Evolutionary conservation across 2,797 vertebrate genomes (phyloP).

Genomic region (Novumbra hubbsi): DNA sequence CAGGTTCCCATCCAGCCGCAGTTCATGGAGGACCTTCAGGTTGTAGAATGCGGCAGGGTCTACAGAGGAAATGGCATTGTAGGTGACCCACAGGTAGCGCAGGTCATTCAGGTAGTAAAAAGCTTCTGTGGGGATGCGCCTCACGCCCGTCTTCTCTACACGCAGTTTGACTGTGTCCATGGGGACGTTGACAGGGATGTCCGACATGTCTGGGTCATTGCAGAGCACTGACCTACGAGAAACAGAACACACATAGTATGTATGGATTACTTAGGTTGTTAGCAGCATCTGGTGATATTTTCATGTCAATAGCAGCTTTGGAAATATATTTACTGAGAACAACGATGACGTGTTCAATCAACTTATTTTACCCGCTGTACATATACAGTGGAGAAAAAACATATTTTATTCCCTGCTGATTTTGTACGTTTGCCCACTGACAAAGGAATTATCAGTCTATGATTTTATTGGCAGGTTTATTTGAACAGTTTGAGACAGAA

Average conservation of each 20-base stretch:
- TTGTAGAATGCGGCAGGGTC: constrained; percentile 92
- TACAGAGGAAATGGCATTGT: constrained; percentile 84
- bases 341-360: no score
- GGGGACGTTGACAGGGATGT: constrained; percentile 88
- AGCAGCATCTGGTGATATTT: no score
- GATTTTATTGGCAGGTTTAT: no score
- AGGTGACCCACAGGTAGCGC: constrained; percentile 91
- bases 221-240: constrained; percentile 86
- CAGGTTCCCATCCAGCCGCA: constrained; percentile 91
- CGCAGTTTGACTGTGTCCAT: constrained; percentile 90
- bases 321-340: no score
- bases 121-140: constrained; percentile 84
- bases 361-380: no score
- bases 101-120: constrained; percentile 95
- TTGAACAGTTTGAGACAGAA: no score
- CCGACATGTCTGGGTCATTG: constrained; percentile 92
- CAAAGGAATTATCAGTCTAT: no score
- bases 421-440: no score
- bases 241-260: background rate
- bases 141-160: constrained; percentile 88
- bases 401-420: no score
- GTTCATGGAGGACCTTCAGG: constrained; percentile 88
- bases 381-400: no score
- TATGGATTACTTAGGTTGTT: no score
- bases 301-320: no score